Evolutionary conservation across 2,797 vertebrate genomes (phyloP).

Genomic region (Eulemur rubriventer): DNA sequence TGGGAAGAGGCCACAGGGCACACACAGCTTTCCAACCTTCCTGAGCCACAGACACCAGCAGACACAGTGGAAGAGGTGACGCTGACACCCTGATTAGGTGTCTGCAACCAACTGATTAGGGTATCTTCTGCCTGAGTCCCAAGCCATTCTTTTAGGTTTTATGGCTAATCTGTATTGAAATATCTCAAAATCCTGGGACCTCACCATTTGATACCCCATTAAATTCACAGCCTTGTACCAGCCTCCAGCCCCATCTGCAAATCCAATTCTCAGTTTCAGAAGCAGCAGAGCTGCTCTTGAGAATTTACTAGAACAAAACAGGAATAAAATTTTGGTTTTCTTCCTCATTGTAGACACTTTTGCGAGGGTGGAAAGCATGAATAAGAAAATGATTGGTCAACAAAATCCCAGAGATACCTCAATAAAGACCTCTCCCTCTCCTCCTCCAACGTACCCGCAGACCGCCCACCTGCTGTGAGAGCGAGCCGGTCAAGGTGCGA

Average conservation of each 20-base stretch:
- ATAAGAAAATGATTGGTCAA: background rate
- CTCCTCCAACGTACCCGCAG: background rate
- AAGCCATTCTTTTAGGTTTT: background rate
- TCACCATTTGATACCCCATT: background rate
- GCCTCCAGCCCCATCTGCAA: background rate
- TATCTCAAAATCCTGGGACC: background rate
- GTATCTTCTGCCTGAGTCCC: background rate
- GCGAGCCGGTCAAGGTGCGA: background rate
- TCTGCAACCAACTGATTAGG: background rate
- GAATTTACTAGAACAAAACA: background rate
- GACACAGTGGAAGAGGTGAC: accelerated
- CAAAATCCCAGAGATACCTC: background rate
- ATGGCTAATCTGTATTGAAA: background rate
- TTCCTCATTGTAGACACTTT: background rate
- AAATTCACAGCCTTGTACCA: background rate
- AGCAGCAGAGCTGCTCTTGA: background rate
- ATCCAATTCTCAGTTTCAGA: background rate
- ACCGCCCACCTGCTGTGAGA: background rate
- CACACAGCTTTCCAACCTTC: background rate
- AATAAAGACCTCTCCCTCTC: background rate
- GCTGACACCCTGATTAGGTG: too few species aligned
- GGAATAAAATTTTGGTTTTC: background rate
- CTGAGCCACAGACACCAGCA: background rate
- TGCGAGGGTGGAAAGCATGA: background rate
- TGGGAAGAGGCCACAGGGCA: background rate